phyloP scores from a whole-genome alignment of 2,113 vertebrate genomes.

The Thalassarche chlororhynchos region DNA sequence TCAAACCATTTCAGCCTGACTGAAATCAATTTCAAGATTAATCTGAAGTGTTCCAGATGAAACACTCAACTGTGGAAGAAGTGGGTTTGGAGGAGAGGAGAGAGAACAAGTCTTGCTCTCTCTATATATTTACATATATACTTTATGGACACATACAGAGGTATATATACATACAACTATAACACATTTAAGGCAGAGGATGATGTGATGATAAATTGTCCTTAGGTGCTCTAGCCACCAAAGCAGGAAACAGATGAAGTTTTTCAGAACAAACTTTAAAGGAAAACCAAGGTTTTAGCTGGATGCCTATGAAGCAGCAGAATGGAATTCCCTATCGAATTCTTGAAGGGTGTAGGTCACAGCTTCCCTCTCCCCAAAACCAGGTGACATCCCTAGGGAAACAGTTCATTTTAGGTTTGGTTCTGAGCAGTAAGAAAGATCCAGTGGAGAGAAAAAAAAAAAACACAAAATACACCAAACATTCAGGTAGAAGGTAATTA shows the following conservation, averaged over 20 bases:
- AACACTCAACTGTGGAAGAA: neutral
- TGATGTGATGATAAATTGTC: neutral
- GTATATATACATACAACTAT: neutral
- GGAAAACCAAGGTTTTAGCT: neutral
- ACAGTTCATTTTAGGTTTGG: neutral
- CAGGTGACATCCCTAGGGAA: neutral
- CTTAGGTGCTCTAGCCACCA: neutral
- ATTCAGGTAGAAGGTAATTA: neutral
- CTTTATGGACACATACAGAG: neutral
- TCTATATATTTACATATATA: neutral
- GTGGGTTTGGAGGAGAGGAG: neutral
- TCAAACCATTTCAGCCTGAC: neutral
- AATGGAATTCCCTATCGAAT: fast-evolving
- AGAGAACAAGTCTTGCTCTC: neutral
- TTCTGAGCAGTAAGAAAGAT: neutral
- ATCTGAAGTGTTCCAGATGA: neutral
- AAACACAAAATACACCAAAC: neutral
- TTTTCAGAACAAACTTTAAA: neutral
- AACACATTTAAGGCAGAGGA: neutral
- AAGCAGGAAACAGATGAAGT: neutral
- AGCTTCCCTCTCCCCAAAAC: neutral
- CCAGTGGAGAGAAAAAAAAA: neutral
- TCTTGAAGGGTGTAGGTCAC: neutral
- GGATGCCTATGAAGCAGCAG: neutral
- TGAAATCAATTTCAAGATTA: neutral